Base-by-base conservation (phyloP, 1,140 invertebrate species). In the Pogonomyrmex barbatus region DNA sequence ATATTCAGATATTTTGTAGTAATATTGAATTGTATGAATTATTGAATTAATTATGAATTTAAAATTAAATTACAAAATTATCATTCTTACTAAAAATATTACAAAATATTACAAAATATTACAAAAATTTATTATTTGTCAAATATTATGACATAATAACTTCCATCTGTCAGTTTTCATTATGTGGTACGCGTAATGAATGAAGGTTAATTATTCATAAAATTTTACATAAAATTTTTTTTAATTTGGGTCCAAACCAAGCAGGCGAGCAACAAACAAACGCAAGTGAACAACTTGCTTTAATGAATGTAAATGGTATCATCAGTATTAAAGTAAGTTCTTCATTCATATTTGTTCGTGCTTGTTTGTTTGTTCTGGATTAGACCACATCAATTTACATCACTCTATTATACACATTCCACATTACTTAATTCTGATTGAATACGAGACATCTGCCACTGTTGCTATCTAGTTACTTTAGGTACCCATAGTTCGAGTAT, bases 401-500 rank as follows among this genome's bases (percentile, higher is more conserved):
- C 30, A 77, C n/a, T 50, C 54, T 33, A 39, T n/a, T 56, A 76
- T 68, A 89, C 81, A 87, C 77, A 62, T 75, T 56, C 14, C 54
- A 88, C 62, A 63, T 86, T 81, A 89, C 50, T 88, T 81, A 67
- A 89, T 89, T 77, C 87, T 90, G 67, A 90, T 92, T 93, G 91
- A 91, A 92, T 93, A 93, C 91, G 77, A 90, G 54, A 88, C 85
- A 70, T 91, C 83, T 88, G 73, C 68, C 78, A 88, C 86, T 93
- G 88, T 91, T 93, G 84, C 85, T 88, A 90, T 86, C 91, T 94
- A 93, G 92, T 91, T 79, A 89, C 78, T 79, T 91, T 89, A 93
- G 89, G 90, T 90, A 89, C 89, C 87, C 81, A 91, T 93, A 93
- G 93, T 89, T 93, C 71, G 87, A 91, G 92, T 89, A 93, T 93